These are phyloP conservation scores for Leptobrachium leishanense DNA, from an alignment of 2,113 vertebrate species.

Conservation along the genomic window DNA sequence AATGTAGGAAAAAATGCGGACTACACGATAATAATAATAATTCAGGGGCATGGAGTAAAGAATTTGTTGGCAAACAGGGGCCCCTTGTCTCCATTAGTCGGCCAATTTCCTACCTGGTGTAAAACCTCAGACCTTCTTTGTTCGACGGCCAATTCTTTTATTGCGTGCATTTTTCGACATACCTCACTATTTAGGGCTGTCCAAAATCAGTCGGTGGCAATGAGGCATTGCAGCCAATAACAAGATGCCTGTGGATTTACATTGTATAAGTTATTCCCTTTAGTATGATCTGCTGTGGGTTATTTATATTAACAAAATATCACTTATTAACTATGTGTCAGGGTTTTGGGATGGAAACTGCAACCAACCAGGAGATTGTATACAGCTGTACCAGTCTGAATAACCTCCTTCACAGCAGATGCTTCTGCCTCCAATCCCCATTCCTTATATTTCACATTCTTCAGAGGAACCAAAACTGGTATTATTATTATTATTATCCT, in stretches of 20 bases:
- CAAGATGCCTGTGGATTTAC: not conserved
- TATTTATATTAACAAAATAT: not conserved
- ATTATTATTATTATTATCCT: too few species aligned
- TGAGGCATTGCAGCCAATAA: not conserved
- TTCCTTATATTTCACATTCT: too few species aligned
- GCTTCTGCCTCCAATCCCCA: too few species aligned
- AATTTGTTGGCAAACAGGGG: not conserved
- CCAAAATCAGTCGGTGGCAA: not conserved
- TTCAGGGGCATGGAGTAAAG: not conserved
- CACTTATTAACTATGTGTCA: not conserved
- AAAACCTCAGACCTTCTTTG: not conserved
- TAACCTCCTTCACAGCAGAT: too few species aligned
- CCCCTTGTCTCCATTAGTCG: not conserved
- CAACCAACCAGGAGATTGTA: not conserved
- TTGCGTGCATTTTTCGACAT: not conserved
- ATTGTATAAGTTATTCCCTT: not conserved
- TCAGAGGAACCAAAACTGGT: too few species aligned
- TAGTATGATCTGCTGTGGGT: not conserved
- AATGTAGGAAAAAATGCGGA: constrained; percentile 2
- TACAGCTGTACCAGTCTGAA: too few species aligned
- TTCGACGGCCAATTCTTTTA: not conserved
- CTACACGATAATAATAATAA: not conserved
- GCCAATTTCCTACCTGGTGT: constrained; percentile 2
- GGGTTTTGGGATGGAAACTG: not conserved
- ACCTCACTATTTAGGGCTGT: not conserved